These are phyloP conservation scores for Platerodrilus igneus DNA, from an alignment of 2,888 invertebrate species.

Conservation along the genomic window DNA sequence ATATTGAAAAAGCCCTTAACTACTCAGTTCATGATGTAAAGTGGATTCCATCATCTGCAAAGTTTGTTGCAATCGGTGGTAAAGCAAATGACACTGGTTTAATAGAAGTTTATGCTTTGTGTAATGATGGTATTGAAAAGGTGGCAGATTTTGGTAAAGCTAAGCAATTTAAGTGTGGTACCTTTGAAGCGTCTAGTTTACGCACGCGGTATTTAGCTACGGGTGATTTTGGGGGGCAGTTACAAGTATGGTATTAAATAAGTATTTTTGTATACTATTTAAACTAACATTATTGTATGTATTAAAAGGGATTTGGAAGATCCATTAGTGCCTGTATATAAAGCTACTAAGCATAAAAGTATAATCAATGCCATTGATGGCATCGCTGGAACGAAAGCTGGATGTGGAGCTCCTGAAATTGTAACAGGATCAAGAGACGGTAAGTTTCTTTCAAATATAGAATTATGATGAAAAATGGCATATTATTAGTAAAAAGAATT, in stretches of 20 bases:
- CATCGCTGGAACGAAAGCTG: conserved; percentile 72
- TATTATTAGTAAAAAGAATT: no score
- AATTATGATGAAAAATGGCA: no score
- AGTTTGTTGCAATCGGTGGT: conserved; percentile 84
- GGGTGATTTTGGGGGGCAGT: conserved; percentile 82
- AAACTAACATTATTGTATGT: conserved; percentile 11
- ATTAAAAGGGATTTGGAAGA: conserved; percentile 78
- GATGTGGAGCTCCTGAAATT: conserved; percentile 92
- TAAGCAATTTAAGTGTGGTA: conserved; percentile 87
- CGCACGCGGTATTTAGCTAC: conserved; percentile 79
- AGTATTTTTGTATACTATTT: conserved; percentile 7
- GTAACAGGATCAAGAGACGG: conserved; percentile 93
- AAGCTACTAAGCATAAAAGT: conserved; percentile 71
- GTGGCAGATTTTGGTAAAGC: conserved; percentile 72
- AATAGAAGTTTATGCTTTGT: conserved; percentile 75
- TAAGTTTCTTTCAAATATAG: conserved; percentile 34
- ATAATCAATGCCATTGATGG: conserved; percentile 92
- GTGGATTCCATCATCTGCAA: conserved; percentile 94
- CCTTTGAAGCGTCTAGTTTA: conserved; percentile 84
- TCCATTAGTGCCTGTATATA: conserved; percentile 67
- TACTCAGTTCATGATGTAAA: conserved; percentile 89
- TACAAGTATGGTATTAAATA: conserved; percentile 77
- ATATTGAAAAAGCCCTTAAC: conserved; percentile 74
- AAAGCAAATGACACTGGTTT: conserved; percentile 82
- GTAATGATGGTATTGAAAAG: conserved; percentile 66